Evolutionary conservation across 1,140 invertebrate species (phyloP).

Genomic region (Archivesica marissinica): DNA sequence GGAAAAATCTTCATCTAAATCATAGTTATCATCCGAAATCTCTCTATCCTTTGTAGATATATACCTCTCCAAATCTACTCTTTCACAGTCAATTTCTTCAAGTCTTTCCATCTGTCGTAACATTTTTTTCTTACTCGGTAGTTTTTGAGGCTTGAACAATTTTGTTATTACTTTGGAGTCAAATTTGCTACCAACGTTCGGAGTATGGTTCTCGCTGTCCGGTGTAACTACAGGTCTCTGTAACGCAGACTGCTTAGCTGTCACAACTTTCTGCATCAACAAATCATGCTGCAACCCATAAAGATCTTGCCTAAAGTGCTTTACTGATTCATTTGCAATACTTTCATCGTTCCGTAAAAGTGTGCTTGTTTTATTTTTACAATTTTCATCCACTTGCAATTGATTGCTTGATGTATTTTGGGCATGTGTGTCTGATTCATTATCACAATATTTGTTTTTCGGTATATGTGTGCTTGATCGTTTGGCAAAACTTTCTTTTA

Average conservation of each 20-base stretch:
- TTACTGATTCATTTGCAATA: neutral
- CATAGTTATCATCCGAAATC: neutral
- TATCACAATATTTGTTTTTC: too few species aligned
- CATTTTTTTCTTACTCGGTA: neutral
- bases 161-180: neutral
- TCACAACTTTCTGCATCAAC: conserved; percentile 1
- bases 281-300: conserved; percentile 22
- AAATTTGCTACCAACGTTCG: neutral
- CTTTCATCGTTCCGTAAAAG: too few species aligned
- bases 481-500: too few species aligned
- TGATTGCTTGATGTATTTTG: too few species aligned
- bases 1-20: neutral
- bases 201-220: neutral
- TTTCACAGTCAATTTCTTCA: neutral
- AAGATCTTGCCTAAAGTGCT: neutral
- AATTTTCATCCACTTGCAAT: too few species aligned
- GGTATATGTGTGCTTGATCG: too few species aligned
- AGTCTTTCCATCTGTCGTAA: neutral
- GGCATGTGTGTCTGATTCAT: too few species aligned
- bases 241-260: neutral
- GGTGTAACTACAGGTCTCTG: neutral
- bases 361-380: neutral
- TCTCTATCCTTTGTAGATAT: too few species aligned
- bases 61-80: too few species aligned
- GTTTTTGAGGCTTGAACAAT: neutral